phyloP scores from a whole-genome alignment of 2,113 vertebrate species.

The Engraulis encrasicolus region DNA sequence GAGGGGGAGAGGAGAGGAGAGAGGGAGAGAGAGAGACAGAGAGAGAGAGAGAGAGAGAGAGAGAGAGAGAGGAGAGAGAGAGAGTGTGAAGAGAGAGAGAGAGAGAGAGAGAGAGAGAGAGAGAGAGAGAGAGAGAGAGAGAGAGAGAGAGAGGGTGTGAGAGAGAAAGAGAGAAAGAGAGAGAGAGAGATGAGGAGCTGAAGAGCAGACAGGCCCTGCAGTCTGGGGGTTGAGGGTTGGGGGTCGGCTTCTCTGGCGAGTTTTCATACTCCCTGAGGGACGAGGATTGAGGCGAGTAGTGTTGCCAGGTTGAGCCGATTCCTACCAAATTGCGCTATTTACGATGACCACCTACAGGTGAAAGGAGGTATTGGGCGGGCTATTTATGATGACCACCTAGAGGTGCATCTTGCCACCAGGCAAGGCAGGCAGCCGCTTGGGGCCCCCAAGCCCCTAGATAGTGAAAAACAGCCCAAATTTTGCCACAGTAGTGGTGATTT shows the following conservation, averaged over 20 bases:
- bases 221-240: not conserved
- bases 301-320: too few species aligned
- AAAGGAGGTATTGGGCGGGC: too few species aligned
- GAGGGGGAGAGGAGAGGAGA: not conserved
- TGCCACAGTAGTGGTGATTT: too few species aligned
- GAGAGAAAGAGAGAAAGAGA: not conserved
- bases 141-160: not conserved
- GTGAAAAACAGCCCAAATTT: too few species aligned
- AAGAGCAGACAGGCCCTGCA: not conserved
- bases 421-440: not conserved
- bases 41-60: not conserved
- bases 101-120: not conserved
- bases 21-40: not conserved
- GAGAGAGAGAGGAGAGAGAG: not conserved
- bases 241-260: slow-evolving; percentile 37
- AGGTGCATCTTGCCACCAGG: not conserved
- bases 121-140: not conserved
- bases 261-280: slow-evolving; percentile 34
- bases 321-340: too few species aligned
- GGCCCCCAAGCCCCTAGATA: too few species aligned
- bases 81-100: slow-evolving; percentile 31
- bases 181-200: slow-evolving; percentile 29
- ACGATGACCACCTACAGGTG: too few species aligned
- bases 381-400: too few species aligned
- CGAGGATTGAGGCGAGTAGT: slow-evolving; percentile 15